Evolutionary conservation across 2,797 vertebrate genomes (phyloP), one percentile per base, ranked within the genome.

Genomic region (Furcifer pardalis): DNA sequence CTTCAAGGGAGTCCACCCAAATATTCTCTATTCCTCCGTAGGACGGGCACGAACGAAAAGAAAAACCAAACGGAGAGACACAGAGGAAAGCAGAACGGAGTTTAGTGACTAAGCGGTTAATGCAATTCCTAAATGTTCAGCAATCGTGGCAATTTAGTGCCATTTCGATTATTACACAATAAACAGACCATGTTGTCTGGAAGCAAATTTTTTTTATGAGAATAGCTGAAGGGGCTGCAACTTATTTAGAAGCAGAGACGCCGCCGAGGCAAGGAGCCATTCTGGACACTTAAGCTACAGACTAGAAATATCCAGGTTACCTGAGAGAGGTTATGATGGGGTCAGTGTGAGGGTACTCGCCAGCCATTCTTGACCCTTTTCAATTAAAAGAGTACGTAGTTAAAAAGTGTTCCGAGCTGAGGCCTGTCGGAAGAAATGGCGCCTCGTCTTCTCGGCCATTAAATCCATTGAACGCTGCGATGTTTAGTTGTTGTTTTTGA

Each of bases 131-230:
- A 96, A 95, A 94, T 95, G 95, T 95, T 96, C 94, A 87, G 95
- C 95, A 96, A 96, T 96, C 95, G 95, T 90, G 90, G 95, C 96
- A 96, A 96, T 96, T 97, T 97, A 96, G 95, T 96, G 95, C 96
- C 95, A 96, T 96, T 97, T 96, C 95, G 94, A 96, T 96, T 97
- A 97, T 96, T 96, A 95, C 95, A 96, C 95, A 96, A 97, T 96
- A 96, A 96, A 96, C 96, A 96, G 96, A 96, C 95, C 96, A 95
- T 96, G 95, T 96, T 96, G 96, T 96, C 96, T 96, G 94, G 95
- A 95, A 97, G 96, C 95, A 94, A 96, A 95, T 95, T 96, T 75
- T 96, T 75, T 97, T 96, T 97, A 97, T 97, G 96, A 97, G 95
- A 96, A 96, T 96, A 94, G 96, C 96, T 96, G 93, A 96, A 96